A percentile compares a stretch with the other conserved stretches of the same genome.
These are phyloP conservation scores for Onchidella celtica DNA, from an alignment of 2,888 invertebrate species.

Conservation along the genomic window DNA sequence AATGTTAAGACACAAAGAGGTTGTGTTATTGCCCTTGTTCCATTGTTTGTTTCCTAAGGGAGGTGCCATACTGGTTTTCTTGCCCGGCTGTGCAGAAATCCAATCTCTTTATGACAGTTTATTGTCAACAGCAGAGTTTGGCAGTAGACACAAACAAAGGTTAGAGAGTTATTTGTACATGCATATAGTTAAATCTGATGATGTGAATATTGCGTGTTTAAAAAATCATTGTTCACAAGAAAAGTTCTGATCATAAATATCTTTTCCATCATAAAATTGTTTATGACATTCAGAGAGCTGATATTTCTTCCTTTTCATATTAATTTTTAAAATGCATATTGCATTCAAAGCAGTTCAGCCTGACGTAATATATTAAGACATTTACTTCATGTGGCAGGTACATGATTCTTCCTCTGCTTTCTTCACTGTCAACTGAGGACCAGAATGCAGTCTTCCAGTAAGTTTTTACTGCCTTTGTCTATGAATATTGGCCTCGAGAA, in stretches of 20 bases:
- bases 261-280: too few relatives aligned
- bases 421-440: constrained; percentile 89
- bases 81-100: constrained; percentile 85
- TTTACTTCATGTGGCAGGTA: constrained; percentile 80
- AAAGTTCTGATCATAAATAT: too few relatives aligned
- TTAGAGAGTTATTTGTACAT: neutral
- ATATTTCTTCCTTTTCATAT: too few relatives aligned
- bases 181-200: too few relatives aligned
- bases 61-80: constrained; percentile 93
- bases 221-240: too few relatives aligned
- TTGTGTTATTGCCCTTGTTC: neutral
- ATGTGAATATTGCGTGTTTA: too few relatives aligned
- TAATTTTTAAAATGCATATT: too few relatives aligned
- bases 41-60: constrained; percentile 62
- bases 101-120: constrained; percentile 74
- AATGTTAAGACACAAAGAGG: too few relatives aligned
- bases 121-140: constrained; percentile 62
- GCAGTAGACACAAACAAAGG: constrained; percentile 59
- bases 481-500: too few relatives aligned
- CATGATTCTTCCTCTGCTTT: constrained; percentile 89
- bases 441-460: constrained; percentile 88
- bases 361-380: too few relatives aligned
- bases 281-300: too few relatives aligned
- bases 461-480: constrained; percentile 36
- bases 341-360: too few relatives aligned